Percentiles rank a stretch among this genome's conserved stretches.
Conservation (phyloP, 1,140 invertebrate genomes). For the Drosophila lacteicornis region DNA sequence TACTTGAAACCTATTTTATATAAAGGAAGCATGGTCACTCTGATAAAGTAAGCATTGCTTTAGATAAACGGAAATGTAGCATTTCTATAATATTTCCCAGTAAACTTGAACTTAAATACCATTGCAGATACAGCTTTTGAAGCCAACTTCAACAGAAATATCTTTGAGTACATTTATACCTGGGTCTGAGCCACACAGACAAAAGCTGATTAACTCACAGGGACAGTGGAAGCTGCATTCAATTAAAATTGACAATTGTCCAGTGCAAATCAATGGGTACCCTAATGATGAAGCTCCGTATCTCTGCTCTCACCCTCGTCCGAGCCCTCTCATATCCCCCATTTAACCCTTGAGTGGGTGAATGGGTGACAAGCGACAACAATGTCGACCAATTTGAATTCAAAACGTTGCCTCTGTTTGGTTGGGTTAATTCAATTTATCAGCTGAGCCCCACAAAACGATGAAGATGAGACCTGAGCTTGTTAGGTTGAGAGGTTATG, state of each 20-base stretch:
- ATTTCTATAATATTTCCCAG: no score
- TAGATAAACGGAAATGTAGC: not conserved
- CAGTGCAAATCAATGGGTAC: conserved; percentile 44
- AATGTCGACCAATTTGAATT: conserved; percentile 60
- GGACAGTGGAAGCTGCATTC: conserved; percentile 39
- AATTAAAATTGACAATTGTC: conserved; percentile 67
- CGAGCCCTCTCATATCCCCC: conserved; percentile 2
- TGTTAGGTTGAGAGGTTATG: conserved; percentile 30
- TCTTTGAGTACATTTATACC: conserved; percentile 47
- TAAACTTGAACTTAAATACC: conserved; percentile 19
- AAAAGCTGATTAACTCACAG: conserved; percentile 67
- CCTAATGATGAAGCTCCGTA: conserved; percentile 30
- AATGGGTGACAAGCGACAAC: conserved; percentile 44
- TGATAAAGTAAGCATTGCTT: conserved; percentile 11
- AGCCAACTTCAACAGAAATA: conserved; percentile 36
- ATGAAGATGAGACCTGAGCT: conserved; percentile 48
- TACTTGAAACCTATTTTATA: not conserved
- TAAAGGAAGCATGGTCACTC: not conserved
- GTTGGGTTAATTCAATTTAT: conserved; percentile 79
- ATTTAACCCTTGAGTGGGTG: conserved; percentile 49
- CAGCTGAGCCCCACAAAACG: conserved; percentile 44
- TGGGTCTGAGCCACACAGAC: conserved; percentile 30
- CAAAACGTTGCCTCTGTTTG: conserved; percentile 57
- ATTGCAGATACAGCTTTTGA: not conserved
- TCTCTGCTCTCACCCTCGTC: not conserved